These are phyloP conservation scores for Acropternis orthonyx DNA, from an alignment of 2,797 vertebrate genomes.

Conservation along the genomic window DNA sequence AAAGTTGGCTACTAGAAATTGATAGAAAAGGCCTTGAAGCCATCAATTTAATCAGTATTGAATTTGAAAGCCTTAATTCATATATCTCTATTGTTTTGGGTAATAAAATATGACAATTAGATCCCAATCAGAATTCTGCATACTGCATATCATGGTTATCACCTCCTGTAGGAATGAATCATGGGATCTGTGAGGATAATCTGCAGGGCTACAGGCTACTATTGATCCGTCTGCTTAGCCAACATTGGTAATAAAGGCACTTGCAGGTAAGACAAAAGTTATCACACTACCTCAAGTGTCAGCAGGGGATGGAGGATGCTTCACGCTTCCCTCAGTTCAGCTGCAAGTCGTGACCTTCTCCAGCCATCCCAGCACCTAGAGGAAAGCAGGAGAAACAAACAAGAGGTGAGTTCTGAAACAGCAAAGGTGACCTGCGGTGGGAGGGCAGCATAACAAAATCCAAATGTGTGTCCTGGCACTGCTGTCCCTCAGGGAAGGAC, in stretches of 20 bases:
- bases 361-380: constrained; percentile 56
- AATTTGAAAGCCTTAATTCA: background rate
- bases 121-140: background rate
- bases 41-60: background rate
- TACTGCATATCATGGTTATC: background rate
- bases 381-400: background rate
- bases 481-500: background rate
- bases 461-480: rapidly evolving
- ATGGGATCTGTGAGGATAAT: background rate
- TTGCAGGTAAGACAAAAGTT: background rate
- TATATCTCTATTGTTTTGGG: background rate
- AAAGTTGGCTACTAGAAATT: background rate
- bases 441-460: background rate
- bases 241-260: background rate
- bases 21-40: background rate
- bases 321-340: constrained; percentile 19
- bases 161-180: background rate
- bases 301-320: background rate
- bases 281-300: constrained; percentile 24
- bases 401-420: background rate
- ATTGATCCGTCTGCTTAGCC: background rate
- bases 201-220: background rate
- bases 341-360: background rate
- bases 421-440: rapidly evolving
- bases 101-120: background rate